phyloP scores from a whole-genome alignment of 2,113 vertebrate genomes.

The Salvator merianae region DNA sequence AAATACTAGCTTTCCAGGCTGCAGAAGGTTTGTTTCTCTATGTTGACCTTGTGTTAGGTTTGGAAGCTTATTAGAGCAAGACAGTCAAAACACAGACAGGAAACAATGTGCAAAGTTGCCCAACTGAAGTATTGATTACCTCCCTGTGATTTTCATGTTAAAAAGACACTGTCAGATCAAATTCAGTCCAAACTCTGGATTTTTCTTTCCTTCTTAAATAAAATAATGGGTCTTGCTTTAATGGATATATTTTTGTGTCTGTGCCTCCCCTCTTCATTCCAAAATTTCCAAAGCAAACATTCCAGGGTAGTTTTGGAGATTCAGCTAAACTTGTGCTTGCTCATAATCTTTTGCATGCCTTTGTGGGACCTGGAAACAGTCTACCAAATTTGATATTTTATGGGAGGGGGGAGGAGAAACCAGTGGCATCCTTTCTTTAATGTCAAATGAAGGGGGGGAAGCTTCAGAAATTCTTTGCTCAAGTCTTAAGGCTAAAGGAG shows the following conservation, averaged over 20 bases:
- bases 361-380: conserved; percentile 5
- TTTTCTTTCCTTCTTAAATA: conserved; percentile 27
- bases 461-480: neutral
- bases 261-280: conserved; percentile 29
- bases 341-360: conserved; percentile 23
- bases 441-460: neutral
- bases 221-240: conserved; percentile 41
- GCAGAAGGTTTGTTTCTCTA: conserved; percentile 68
- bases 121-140: conserved; percentile 68
- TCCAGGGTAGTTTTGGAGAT: conserved; percentile 27
- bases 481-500: no score
- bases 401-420: neutral
- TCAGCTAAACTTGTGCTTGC: neutral
- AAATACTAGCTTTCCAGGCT: conserved; percentile 60
- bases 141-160: conserved; percentile 61
- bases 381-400: neutral
- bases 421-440: neutral
- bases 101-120: conserved; percentile 72
- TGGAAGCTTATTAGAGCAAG: conserved; percentile 70
- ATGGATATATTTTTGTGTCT: conserved; percentile 48
- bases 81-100: conserved; percentile 77
- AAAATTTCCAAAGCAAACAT: conserved; percentile 45
- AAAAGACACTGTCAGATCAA: conserved; percentile 67
- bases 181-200: conserved; percentile 62
- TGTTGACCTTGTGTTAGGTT: conserved; percentile 67